Evolutionary conservation across 2,797 vertebrate genomes (phyloP).

Genomic region (Oryzias sinensis): DNA sequence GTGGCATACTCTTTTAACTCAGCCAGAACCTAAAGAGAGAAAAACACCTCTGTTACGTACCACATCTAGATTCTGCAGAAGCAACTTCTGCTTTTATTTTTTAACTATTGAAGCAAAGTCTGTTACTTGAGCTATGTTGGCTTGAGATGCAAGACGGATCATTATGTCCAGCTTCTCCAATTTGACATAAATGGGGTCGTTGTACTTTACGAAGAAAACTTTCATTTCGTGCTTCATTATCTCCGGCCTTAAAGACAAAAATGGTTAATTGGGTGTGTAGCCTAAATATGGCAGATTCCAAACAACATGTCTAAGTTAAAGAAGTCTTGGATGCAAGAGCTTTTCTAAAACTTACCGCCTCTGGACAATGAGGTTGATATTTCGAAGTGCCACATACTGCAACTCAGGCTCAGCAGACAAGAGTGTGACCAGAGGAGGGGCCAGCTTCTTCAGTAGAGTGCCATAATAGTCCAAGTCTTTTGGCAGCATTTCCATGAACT

Average conservation of each 20-base stretch:
- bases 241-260: slow-evolving; percentile 83
- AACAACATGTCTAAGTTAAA: no score
- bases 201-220: slow-evolving; percentile 99
- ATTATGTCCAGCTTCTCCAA: slow-evolving; percentile 99
- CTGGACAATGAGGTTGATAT: slow-evolving; percentile 99
- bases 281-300: not conserved
- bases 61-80: no score
- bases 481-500: slow-evolving; percentile 94
- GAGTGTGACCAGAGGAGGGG: slow-evolving; percentile 93
- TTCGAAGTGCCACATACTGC: slow-evolving; percentile 96
- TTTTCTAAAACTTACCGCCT: slow-evolving; percentile 82
- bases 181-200: slow-evolving; percentile 98
- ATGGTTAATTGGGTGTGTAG: not conserved
- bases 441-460: slow-evolving; percentile 96
- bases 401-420: slow-evolving; percentile 97
- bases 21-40: slow-evolving; percentile 84
- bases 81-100: no score
- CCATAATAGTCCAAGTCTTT: slow-evolving; percentile 98
- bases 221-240: slow-evolving; percentile 99
- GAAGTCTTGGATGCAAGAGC: no score
- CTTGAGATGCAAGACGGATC: slow-evolving; percentile 97
- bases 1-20: slow-evolving; percentile 98
- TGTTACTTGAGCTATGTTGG: slow-evolving; percentile 95
- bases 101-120: not conserved
- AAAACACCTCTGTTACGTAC: no score